Evolutionary conservation across 2,888 invertebrate genomes (phyloP).

Genomic region (Chalcosyrphus nemorum): DNA sequence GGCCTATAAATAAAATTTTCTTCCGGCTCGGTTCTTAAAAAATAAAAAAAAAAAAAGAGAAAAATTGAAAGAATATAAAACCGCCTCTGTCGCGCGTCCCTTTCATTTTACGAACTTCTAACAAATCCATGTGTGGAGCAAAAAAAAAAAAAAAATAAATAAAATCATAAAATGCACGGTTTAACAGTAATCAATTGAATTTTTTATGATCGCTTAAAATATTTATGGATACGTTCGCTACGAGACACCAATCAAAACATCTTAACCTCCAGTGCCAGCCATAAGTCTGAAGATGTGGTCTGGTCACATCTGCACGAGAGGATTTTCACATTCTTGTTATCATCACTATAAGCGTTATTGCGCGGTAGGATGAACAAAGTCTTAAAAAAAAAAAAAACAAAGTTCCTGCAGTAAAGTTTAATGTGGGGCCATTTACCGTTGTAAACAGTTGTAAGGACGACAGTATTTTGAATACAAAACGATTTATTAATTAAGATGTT

Average conservation of each 20-base stretch:
- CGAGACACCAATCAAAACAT: conserved; percentile 16
- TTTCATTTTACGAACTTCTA: conserved; percentile 8
- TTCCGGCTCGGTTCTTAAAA: not conserved
- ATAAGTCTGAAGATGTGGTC: not conserved
- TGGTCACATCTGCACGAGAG: conserved; percentile 4
- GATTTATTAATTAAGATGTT: not conserved
- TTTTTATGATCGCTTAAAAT: conserved; percentile 26
- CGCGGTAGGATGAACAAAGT: not conserved
- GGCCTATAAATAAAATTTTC: not conserved
- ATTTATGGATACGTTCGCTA: conserved; percentile 25
- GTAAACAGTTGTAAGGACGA: not conserved
- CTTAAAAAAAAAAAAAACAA: not conserved
- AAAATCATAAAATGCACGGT: conserved; percentile 18
- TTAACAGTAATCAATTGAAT: conserved; percentile 36
- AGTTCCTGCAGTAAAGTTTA: not conserved
- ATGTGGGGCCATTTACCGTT: not conserved
- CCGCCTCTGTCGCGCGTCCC: not conserved
- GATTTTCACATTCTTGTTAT: conserved; percentile 3
- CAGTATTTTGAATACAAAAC: not conserved
- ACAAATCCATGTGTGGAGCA: not conserved
- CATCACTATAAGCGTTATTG: conserved; percentile 12
- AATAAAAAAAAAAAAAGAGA: no score
- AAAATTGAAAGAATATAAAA: not conserved
- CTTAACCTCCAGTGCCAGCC: not conserved
- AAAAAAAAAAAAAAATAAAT: conserved; percentile 5